Evolutionary conservation across 2,888 invertebrate species (phyloP), one percentile per base, ranked within the genome.

Genomic region (Trilocha varians): DNA sequence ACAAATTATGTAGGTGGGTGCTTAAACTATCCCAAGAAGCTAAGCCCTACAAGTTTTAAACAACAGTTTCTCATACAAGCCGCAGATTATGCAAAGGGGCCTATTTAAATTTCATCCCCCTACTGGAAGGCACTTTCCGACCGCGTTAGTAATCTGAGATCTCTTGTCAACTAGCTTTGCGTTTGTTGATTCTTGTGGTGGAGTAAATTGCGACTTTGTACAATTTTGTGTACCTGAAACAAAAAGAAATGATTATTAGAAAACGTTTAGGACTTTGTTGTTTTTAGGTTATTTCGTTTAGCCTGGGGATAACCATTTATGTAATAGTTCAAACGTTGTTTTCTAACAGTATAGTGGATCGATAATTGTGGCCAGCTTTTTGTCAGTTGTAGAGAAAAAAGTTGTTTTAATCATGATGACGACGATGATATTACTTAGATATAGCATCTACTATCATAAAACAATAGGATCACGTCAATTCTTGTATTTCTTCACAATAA

Each of bases 41-140:
- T 25, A 25, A 25, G 25, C 25, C 25, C 25, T 25, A 25, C 25
- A 25, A 25, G 25, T 25, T 25, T 25, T 2, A 4, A 25, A 25
- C 25, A 25, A 25, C 34, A 32, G 13, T 13, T 33, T 32, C 39
- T 32, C 39, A 39, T 13, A 39, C 39, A 34, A 32, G 47, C 50
- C 47, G 39, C 14, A 53, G 57, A 58, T 62, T 64, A 64, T 58
- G 63, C 39, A 52, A 62, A 65, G 47, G 44, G 52, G 48, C 50
- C 57, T 57, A 62, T 63, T 62, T 56, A 58, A 62, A 64, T 64
- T 58, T 55, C 45, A 61, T 55, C 57, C 51, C 48, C 49, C 42
- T 49, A 40, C 13, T 13, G 17, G 25, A 25, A 25, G 25, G 25
- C 25, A 25, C 25, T 25, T 25, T 25, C 5, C 3, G 25, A 11